These are phyloP conservation scores for Agonum fuliginosum DNA, from an alignment of 2,888 invertebrate genomes.

Conservation along the genomic window DNA sequence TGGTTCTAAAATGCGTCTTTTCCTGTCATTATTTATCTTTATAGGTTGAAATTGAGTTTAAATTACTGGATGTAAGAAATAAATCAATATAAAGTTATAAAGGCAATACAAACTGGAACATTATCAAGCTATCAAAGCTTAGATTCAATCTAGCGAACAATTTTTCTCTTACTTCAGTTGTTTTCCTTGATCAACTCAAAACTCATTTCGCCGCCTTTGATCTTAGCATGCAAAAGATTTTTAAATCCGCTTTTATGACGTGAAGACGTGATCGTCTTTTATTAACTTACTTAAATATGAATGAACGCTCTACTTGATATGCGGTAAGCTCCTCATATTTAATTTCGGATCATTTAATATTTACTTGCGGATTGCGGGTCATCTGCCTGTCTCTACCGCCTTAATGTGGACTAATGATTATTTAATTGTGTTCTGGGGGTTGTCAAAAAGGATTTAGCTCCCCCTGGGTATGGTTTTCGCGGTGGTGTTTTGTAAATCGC, in stretches of 20 bases:
- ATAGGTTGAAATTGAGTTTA: background rate
- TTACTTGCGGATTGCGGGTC: background rate
- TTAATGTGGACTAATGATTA: constrained; percentile 32
- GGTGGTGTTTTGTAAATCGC: constrained; percentile 11
- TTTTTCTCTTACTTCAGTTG: constrained; percentile 30
- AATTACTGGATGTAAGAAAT: background rate
- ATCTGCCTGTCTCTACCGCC: too few species aligned
- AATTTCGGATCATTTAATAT: constrained; percentile 38
- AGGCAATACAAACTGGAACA: background rate
- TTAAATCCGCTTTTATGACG: constrained; percentile 16
- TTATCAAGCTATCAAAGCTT: constrained; percentile 6
- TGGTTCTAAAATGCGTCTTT: too few species aligned
- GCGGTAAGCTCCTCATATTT: constrained; percentile 31
- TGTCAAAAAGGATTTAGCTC: constrained; percentile 13
- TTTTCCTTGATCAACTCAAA: constrained; percentile 37
- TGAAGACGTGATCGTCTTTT: constrained; percentile 22
- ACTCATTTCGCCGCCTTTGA: constrained; percentile 41
- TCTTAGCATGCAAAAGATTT: constrained; percentile 32
- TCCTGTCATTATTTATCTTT: too few species aligned
- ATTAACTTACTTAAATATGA: constrained; percentile 31
- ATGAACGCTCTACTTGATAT: constrained; percentile 29
- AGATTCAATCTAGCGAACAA: constrained; percentile 30
- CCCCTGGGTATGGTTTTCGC: constrained; percentile 1
- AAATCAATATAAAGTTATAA: background rate
- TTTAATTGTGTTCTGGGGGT: constrained; percentile 27